Percentiles rank a stretch among this genome's conserved stretches.
These are phyloP conservation scores for Polypterus senegalus DNA, from an alignment of 2,113 vertebrate species.

Conservation along the genomic window DNA sequence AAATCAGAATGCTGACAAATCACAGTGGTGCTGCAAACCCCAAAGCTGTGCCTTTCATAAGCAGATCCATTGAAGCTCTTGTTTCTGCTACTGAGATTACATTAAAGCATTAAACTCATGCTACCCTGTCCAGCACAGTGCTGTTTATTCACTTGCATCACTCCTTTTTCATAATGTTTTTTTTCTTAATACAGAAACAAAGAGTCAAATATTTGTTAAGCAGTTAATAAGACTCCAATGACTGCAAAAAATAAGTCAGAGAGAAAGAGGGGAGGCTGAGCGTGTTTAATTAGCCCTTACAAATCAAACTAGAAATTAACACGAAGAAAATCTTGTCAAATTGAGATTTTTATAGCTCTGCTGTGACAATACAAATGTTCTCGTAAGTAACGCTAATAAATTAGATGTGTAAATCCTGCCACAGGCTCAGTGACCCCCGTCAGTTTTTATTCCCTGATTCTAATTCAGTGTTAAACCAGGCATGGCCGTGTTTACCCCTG, in stretches of 20 bases:
- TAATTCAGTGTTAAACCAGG: slow-evolving; percentile 56
- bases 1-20: too few species aligned
- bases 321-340: background rate
- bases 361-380: slow-evolving; percentile 26
- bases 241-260: background rate
- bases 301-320: background rate
- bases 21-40: too few species aligned
- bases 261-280: too few species aligned
- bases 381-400: slow-evolving; percentile 34
- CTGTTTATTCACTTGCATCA: too few species aligned
- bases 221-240: background rate
- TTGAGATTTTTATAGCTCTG: slow-evolving; percentile 11
- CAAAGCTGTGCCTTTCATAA: too few species aligned
- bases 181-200: background rate
- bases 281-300: background rate
- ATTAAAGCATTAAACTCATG: too few species aligned
- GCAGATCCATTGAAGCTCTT: too few species aligned
- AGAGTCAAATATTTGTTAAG: background rate
- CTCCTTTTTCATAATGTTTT: too few species aligned
- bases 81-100: too few species aligned
- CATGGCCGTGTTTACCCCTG: slow-evolving; percentile 56
- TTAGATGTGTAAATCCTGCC: slow-evolving; percentile 48
- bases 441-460: slow-evolving; percentile 49
- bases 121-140: too few species aligned
- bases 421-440: slow-evolving; percentile 39